Percentiles rank a stretch among this genome's conserved stretches.
Evolutionary conservation across 2,888 invertebrate genomes (phyloP).

Genomic region (Dromius quadrimaculatus): DNA sequence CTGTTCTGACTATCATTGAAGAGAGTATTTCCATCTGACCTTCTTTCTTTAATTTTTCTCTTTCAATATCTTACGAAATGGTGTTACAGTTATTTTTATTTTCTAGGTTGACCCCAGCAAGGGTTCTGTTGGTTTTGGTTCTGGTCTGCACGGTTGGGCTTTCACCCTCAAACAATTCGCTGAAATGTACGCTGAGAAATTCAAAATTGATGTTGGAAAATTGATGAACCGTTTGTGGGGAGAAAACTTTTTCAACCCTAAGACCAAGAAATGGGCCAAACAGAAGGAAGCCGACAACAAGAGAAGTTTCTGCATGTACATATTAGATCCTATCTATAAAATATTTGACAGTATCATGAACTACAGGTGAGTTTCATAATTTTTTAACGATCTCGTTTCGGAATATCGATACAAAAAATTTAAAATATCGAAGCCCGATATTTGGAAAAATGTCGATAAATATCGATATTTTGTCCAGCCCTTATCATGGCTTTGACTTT

Average conservation of each 20-base stretch:
- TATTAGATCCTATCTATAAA: constrained; percentile 98
- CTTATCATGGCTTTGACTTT: too few species aligned
- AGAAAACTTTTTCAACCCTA: constrained; percentile 97
- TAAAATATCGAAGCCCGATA: too few species aligned
- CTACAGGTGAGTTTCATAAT: constrained; percentile 66
- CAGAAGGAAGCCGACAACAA: constrained; percentile 91
- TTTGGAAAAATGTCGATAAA: too few species aligned
- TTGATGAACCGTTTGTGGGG: constrained; percentile 99
- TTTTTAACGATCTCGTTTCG: too few species aligned
- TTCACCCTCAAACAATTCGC: constrained; percentile 99
- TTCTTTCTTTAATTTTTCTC: not conserved
- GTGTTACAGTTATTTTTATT: not conserved
- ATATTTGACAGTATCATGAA: constrained; percentile 79
- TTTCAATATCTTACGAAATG: not conserved
- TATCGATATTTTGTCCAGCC: too few species aligned
- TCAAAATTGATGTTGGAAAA: constrained; percentile 96
- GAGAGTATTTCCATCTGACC: constrained; percentile 34
- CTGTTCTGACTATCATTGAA: constrained; percentile 38
- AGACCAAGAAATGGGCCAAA: constrained; percentile 98
- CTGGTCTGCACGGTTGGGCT: constrained; percentile 99
- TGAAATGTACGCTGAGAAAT: constrained; percentile 99
- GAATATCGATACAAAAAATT: too few species aligned
- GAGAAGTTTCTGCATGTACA: constrained; percentile 99
- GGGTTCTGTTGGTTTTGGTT: constrained; percentile 99
- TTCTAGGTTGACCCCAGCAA: constrained; percentile 90